Evolutionary conservation across 2,797 vertebrate genomes (phyloP).

Genomic region (Tamandua tetradactyla): DNA sequence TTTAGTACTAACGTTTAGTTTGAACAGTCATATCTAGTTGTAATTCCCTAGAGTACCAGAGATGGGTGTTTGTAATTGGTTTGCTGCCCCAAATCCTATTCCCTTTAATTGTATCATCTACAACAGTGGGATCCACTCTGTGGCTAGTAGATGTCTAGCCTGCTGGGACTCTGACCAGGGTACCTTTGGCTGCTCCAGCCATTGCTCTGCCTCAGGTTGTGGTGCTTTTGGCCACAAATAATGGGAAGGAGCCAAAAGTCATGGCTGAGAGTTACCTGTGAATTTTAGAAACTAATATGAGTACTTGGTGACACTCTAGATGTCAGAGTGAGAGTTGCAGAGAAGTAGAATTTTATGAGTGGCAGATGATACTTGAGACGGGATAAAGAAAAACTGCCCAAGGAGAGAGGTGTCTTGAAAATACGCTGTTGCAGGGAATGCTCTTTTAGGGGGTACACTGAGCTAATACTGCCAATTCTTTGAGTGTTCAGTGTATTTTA

Average conservation of each 20-base stretch:
- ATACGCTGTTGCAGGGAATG: neutral
- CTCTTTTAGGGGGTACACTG: neutral
- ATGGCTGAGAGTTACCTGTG: neutral
- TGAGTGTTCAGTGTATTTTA: neutral
- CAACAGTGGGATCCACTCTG: conserved; percentile 48
- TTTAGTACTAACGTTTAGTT: conserved; percentile 74
- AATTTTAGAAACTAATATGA: neutral
- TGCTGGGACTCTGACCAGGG: conserved; percentile 63
- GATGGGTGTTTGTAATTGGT: conserved; percentile 63
- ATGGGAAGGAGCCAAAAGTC: conserved; percentile 35
- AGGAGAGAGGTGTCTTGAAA: conserved; percentile 25
- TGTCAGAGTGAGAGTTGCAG: neutral
- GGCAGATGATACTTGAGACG: neutral
- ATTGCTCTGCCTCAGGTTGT: conserved; percentile 55
- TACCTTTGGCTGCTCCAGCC: conserved; percentile 33
- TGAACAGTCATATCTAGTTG: conserved; percentile 62
- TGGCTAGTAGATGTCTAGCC: conserved; percentile 65
- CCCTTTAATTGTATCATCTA: conserved; percentile 8
- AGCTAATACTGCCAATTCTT: conserved; percentile 37
- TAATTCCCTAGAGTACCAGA: conserved; percentile 68
- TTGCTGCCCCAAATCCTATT: conserved; percentile 66
- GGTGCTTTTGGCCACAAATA: conserved; percentile 51
- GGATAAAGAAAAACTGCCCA: neutral
- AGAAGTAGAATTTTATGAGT: neutral
- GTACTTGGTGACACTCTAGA: neutral